Conservation (phyloP, 2,113 vertebrate species). For the Hemiprocne comata region DNA sequence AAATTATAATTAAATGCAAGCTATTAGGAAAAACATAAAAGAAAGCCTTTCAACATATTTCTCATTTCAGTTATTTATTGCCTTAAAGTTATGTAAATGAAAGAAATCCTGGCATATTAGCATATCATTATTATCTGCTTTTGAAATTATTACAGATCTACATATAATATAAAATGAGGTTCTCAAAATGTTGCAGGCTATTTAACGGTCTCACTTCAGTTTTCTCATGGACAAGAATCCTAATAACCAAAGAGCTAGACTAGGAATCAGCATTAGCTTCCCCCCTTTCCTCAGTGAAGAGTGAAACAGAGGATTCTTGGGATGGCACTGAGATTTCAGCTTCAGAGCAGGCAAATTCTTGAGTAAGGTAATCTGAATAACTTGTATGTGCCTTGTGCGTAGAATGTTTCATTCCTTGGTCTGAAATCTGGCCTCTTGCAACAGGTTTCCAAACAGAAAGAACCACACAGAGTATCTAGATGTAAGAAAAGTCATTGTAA, state of each 20-base stretch:
- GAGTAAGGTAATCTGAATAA: background rate
- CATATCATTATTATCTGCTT: slow-evolving; percentile 13
- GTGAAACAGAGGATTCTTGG: background rate
- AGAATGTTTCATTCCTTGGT: background rate
- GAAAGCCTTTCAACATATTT: background rate
- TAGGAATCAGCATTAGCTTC: background rate
- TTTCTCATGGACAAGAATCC: background rate
- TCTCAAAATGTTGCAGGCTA: background rate
- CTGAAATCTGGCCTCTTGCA: background rate
- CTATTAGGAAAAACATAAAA: slow-evolving; percentile 49
- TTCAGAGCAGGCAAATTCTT: background rate
- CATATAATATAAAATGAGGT: background rate
- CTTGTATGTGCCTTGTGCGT: accelerated
- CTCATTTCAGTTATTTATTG: slow-evolving; percentile 25
- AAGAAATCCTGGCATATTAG: background rate
- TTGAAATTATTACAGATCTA: slow-evolving; percentile 8
- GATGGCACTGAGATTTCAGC: background rate
- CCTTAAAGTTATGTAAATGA: slow-evolving; percentile 29
- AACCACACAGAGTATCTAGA: background rate
- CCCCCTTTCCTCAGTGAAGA: background rate
- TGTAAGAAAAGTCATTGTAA: background rate
- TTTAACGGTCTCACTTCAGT: background rate
- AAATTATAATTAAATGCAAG: slow-evolving; percentile 46
- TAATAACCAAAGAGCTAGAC: background rate
- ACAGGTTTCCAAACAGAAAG: background rate